Base-by-base conservation (phyloP, 2,113 vertebrate genomes). In the Varanus komodoensis region DNA sequence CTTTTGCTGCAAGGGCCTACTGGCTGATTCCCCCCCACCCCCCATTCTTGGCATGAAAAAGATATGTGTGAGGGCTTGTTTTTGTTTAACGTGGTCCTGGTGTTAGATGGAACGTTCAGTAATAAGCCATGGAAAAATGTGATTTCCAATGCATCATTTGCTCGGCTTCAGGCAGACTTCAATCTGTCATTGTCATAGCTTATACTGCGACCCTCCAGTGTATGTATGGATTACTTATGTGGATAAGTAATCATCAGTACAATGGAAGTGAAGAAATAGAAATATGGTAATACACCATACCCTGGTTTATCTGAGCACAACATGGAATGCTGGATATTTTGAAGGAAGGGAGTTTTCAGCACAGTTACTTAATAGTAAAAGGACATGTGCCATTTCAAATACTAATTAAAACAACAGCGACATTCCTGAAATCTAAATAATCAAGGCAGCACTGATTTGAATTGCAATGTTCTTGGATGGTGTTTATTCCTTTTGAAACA, bases 401-500 rank as follows among this genome's bases (percentile, higher is more conserved):
- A 71, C 23, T 71, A 52, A 34, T 88, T 81, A 50, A 29, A 54
- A 57, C 38, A 48, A 23, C n/a, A 48, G 52, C n/a, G 38, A 57
- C 0, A 54, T 32, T 19, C 34, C n/a, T 71, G 67, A 23, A 19
- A 73, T 61, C 29, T 54, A 84, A 78, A 88, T 6, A 86, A 92
- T 3, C 1, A 73, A 38, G 21, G 15, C 67, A 69, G 29, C 27
- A 19, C 34, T 69, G 48, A 68, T 87, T 87, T 83, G 34, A n/a
- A 83, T 82, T 73, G 78, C 83, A 84, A 84, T 8, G 87, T 79
- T 85, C 52, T 25, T 80, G 75, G 32, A 25, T 78, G 48, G 48
- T 12, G 44, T 84, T 83, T 84, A 9, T 67, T 44, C 48, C 61
- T 83, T 87, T 87, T 14, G 32, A 87, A 78, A 87, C 11, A 12